Evolutionary conservation across 2,797 vertebrate species (phyloP).

Genomic region (Fundulus diaphanus): DNA sequence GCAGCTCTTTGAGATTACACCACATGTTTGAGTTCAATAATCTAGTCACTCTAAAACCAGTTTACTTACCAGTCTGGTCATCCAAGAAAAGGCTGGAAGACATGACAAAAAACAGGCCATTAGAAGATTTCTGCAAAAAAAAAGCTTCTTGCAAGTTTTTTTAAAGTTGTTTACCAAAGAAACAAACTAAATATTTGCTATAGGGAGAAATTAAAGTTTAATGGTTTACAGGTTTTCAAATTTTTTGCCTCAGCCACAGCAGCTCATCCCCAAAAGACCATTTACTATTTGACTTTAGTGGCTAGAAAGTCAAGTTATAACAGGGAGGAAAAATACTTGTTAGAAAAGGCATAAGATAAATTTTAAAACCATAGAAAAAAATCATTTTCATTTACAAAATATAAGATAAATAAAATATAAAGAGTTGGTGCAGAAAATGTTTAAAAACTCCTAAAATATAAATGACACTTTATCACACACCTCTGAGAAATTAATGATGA

Average conservation of each 20-base stretch:
- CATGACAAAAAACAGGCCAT: constrained; percentile 29
- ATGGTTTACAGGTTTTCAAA: neutral
- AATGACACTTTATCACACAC: neutral
- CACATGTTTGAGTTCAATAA: constrained; percentile 1
- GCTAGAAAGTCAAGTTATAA: too few species aligned
- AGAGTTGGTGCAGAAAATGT: too few species aligned
- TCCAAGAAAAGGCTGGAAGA: constrained; percentile 71
- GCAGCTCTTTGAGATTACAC: neutral
- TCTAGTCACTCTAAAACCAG: neutral
- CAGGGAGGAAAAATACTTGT: too few species aligned
- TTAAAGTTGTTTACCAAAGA: neutral
- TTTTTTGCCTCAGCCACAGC: neutral
- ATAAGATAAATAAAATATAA: too few species aligned
- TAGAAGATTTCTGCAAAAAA: constrained; percentile 13
- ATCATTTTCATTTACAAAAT: neutral
- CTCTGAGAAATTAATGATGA: too few species aligned
- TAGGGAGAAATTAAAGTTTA: neutral
- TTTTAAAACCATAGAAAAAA: too few species aligned
- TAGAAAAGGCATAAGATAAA: neutral
- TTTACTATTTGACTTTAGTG: too few species aligned
- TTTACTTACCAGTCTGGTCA: constrained; percentile 54
- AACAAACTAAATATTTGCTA: neutral
- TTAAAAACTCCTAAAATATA: too few species aligned
- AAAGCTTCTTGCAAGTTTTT: neutral
- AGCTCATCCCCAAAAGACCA: too few species aligned